Conservation (phyloP, 1,140 invertebrate species). For the Solenopsis invicta region DNA sequence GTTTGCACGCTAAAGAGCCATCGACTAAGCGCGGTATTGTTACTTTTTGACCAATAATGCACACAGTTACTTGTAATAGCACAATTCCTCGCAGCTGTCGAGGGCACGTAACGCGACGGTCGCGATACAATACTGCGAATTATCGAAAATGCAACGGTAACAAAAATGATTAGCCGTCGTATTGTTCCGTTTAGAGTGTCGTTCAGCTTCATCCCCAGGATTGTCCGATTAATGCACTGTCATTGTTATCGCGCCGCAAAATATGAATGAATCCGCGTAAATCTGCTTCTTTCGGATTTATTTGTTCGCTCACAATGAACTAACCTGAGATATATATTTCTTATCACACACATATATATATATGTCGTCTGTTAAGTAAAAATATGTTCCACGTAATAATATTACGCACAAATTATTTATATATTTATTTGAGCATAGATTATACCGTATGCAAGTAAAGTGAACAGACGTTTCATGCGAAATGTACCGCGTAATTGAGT, state of each 20-base stretch:
- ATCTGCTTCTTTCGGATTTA: background rate
- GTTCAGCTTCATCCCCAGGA: slow-evolving; percentile 66
- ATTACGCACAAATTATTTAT: background rate
- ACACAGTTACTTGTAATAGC: slow-evolving; percentile 64
- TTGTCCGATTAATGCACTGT: slow-evolving; percentile 63
- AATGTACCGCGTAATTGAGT: slow-evolving; percentile 28
- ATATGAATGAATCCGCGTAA: slow-evolving; percentile 12
- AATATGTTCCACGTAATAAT: background rate
- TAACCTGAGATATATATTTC: background rate
- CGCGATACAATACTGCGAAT: slow-evolving; percentile 65
- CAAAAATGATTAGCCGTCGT: slow-evolving; percentile 68
- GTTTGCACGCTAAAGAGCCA: slow-evolving; percentile 64
- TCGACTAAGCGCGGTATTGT: slow-evolving; percentile 55
- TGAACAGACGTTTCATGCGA: slow-evolving; percentile 1
- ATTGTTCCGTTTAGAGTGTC: slow-evolving; percentile 66
- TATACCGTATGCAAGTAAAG: slow-evolving; percentile 9
- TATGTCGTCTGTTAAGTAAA: background rate
- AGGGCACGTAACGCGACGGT: slow-evolving; percentile 52
- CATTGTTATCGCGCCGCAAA: slow-evolving; percentile 45
- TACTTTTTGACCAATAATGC: slow-evolving; percentile 70
- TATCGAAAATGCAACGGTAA: slow-evolving; percentile 72
- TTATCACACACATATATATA: background rate
- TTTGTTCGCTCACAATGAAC: background rate
- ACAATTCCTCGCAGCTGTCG: slow-evolving; percentile 68
- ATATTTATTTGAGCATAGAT: slow-evolving; percentile 2